Evolutionary conservation across 2,888 invertebrate species (phyloP), one percentile per base, ranked within the genome.

Genomic region (Zelleria hepariella): DNA sequence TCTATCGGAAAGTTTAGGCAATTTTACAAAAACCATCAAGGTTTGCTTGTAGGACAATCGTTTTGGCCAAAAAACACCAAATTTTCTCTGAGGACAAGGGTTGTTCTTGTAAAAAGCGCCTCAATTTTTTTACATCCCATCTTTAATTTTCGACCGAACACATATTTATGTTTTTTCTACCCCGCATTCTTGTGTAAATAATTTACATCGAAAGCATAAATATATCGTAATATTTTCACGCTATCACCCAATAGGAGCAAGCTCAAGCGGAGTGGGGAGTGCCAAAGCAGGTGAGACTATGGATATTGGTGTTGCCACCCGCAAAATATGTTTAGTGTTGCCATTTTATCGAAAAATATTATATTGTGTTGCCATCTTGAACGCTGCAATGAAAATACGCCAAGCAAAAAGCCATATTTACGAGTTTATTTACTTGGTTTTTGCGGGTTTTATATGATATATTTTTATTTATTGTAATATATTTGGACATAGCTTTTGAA

Each of bases 251-350:
- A 69, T 75, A 88, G 87, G 83, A 63, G 83, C 85, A 58, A 78
- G 84, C 62, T 83, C 87, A 53, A 88, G 88, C 61, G 85, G 85
- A 27, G 74, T 75, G 27, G 70, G 71, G 63, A 76, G 78, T 65
- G 74, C 75, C 60, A 87, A 84, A 78, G 88, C 89, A 89, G 89
- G 89, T 89, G 87, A 89, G 89, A 25, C 48, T 57, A 56, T 42
- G 21, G n/a, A 42, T 21, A 20, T 20, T 54, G 54, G n/a, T n/a
- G n/a, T n/a, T n/a, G n/a, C n/a, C n/a, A n/a, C n/a, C n/a, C n/a
- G n/a, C n/a, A n/a, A n/a, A n/a, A n/a, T n/a, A n/a, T n/a, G 53
- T 32, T 32, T 10, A 32, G 27, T 32, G 27, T 32, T 32, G 27
- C 5, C 27, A n/a, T n/a, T n/a, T n/a, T 32, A 32, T 10, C 10